Evolutionary conservation across 2,113 vertebrate species (phyloP).

Genomic region (Ictalurus punctatus): DNA sequence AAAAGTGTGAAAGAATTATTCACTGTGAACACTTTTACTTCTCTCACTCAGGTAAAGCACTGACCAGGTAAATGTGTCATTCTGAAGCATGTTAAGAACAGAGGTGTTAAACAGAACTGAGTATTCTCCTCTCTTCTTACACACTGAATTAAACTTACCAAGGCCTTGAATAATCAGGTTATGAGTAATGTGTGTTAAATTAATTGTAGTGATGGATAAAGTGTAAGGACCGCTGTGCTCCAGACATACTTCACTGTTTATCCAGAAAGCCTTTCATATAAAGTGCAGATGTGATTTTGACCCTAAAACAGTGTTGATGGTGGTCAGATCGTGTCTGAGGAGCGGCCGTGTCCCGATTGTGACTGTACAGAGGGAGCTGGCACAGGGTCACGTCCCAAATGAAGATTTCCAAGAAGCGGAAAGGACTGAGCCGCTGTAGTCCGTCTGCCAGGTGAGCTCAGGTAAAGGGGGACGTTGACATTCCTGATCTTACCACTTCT

Average conservation of each 20-base stretch:
- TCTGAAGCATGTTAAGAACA: neutral
- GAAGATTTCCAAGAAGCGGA: slow-evolving; percentile 77
- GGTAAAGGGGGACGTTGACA: neutral
- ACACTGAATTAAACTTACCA: neutral
- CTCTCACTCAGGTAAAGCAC: neutral
- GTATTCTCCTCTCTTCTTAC: neutral
- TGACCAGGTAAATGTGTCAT: neutral
- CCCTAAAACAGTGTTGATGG: neutral
- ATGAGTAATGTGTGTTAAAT: neutral
- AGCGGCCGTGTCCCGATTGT: slow-evolving; percentile 53
- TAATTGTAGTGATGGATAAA: neutral
- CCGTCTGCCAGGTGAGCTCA: slow-evolving; percentile 72
- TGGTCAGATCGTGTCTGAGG: slow-evolving; percentile 11
- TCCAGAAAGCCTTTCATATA: neutral
- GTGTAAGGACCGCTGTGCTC: neutral
- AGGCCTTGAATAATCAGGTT: neutral
- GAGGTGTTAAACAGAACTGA: neutral
- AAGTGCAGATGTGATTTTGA: neutral
- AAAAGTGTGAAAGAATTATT: neutral
- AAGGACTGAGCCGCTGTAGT: slow-evolving; percentile 65
- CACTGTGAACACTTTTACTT: neutral
- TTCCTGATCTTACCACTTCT: neutral
- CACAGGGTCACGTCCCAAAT: slow-evolving; percentile 69
- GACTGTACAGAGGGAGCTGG: slow-evolving; percentile 47
- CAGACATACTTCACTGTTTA: neutral